Evolutionary conservation across 2,113 vertebrate species (phyloP).

Genomic region (Podarcis raffonei): DNA sequence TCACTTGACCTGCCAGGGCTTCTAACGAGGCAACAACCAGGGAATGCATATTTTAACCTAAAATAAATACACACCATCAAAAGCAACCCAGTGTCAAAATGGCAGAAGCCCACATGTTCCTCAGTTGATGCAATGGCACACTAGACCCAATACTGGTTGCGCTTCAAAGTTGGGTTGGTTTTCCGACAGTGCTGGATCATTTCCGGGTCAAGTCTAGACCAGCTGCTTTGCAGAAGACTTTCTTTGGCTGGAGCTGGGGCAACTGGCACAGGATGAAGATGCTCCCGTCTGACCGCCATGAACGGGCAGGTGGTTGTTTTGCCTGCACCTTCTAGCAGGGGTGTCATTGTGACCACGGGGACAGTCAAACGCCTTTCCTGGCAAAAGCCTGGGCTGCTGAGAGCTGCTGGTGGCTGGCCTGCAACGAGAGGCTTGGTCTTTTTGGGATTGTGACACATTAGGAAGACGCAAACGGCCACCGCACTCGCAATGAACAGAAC

Average conservation of each 20-base stretch:
- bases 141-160: slow-evolving; percentile 92
- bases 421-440: slow-evolving; percentile 69
- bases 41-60: not conserved
- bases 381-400: slow-evolving; percentile 52
- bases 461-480: slow-evolving; percentile 73
- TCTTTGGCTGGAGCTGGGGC: slow-evolving; percentile 52
- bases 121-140: not conserved
- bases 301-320: slow-evolving; percentile 57
- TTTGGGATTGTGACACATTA: slow-evolving; percentile 72
- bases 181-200: slow-evolving; percentile 79
- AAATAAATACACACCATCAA: slow-evolving; percentile 29
- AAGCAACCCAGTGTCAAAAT: not conserved
- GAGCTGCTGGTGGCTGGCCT: slow-evolving; percentile 38
- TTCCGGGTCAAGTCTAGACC: slow-evolving; percentile 77
- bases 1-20: not conserved
- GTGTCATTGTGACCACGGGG: slow-evolving; percentile 85
- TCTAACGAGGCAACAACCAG: slow-evolving; percentile 3
- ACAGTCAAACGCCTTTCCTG: slow-evolving; percentile 75
- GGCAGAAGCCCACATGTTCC: not conserved
- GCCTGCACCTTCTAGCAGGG: slow-evolving; percentile 69
- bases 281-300: slow-evolving; percentile 42
- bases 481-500: slow-evolving; percentile 77
- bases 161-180: slow-evolving; percentile 81
- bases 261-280: slow-evolving; percentile 37
- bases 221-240: slow-evolving; percentile 70